phyloP scores from a whole-genome alignment of 2,797 vertebrate genomes.

The Rhinophrynus dorsalis region DNA sequence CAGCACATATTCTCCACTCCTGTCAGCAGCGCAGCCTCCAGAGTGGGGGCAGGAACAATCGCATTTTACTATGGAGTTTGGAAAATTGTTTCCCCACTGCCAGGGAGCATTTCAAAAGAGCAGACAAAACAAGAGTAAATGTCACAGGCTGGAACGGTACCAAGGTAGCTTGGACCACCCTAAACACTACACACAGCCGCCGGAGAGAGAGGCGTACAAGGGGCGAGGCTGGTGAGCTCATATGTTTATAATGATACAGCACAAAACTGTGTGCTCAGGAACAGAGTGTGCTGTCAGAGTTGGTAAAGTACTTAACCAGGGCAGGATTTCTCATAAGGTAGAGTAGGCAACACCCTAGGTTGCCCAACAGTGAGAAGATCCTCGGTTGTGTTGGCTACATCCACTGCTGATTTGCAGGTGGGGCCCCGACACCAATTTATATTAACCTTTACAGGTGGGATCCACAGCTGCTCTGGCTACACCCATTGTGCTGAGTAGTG shows the following conservation, averaged over 20 bases:
- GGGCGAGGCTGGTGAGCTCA: slow-evolving; percentile 24
- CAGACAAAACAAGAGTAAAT: background rate
- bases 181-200: background rate
- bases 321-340: no score
- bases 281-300: no score
- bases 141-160: slow-evolving; percentile 9
- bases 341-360: no score
- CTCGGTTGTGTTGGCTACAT: no score
- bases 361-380: no score
- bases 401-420: no score
- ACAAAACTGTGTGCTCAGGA: no score
- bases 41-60: background rate
- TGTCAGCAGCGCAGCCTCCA: slow-evolving; percentile 9
- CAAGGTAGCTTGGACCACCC: background rate
- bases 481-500: no score
- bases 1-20: slow-evolving; percentile 5
- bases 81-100: slow-evolving; percentile 3
- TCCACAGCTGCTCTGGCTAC: no score
- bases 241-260: slow-evolving; percentile 24
- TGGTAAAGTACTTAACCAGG: no score
- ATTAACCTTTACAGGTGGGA: no score
- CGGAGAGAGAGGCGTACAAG: background rate
- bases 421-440: no score
- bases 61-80: background rate
- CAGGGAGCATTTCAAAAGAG: background rate